Conservation (phyloP, 2,888 invertebrate genomes). For the Epinotia demarniana region DNA sequence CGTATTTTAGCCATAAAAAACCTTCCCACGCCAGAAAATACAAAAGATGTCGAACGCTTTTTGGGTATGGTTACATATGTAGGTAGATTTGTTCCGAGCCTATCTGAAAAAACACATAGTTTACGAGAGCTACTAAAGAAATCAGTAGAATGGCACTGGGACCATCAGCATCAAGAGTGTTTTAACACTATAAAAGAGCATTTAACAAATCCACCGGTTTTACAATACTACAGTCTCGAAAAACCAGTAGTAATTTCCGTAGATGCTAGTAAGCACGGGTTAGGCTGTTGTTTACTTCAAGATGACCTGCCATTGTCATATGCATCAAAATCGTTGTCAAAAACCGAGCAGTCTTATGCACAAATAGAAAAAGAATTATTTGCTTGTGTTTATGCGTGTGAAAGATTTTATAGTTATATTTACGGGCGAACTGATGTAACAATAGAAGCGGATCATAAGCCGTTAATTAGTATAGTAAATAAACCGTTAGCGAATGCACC, state of each 20-base stretch:
- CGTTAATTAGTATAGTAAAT: too few relatives aligned
- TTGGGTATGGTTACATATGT: slow-evolving; percentile 47
- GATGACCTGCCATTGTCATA: not conserved
- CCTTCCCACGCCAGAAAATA: slow-evolving; percentile 44
- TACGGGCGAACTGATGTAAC: too few relatives aligned
- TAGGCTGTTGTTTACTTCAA: not conserved
- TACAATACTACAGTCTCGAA: slow-evolving; percentile 13
- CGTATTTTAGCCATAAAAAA: slow-evolving; percentile 41
- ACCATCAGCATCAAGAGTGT: not conserved
- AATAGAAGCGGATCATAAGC: too few relatives aligned
- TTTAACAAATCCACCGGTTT: not conserved
- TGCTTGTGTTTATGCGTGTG: too few relatives aligned
- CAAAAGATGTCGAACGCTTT: slow-evolving; percentile 46
- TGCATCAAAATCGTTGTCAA: too few relatives aligned
- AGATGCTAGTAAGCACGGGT: not conserved
- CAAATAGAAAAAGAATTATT: too few relatives aligned
- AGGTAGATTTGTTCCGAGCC: slow-evolving; percentile 45
- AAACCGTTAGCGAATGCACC: too few relatives aligned
- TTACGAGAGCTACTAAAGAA: slow-evolving; percentile 17
- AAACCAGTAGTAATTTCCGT: slow-evolving; percentile 1
- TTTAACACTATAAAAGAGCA: slow-evolving; percentile 8
- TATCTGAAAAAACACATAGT: slow-evolving; percentile 4
- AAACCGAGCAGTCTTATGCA: too few relatives aligned
- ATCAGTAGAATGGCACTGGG: slow-evolving; percentile 14
- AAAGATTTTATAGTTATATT: too few relatives aligned